phyloP scores from a whole-genome alignment of 2,888 invertebrate genomes.

The Schizaphis graminum region DNA sequence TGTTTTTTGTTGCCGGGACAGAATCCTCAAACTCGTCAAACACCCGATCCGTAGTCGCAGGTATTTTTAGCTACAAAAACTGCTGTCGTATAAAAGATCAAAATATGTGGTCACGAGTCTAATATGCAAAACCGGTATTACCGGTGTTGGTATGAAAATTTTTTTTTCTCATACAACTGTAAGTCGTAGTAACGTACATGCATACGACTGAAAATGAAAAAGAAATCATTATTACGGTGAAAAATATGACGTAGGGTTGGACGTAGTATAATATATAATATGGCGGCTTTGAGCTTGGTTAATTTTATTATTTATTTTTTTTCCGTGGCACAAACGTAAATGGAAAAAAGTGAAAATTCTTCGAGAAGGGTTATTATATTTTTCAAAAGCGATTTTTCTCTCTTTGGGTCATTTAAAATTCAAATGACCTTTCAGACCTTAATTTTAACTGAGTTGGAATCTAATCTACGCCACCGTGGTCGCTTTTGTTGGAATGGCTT shows the following conservation, averaged over 20 bases:
- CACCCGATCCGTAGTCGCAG: neutral
- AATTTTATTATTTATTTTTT: neutral
- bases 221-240: conserved; percentile 30
- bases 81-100: conserved; percentile 8
- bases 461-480: conserved; percentile 18
- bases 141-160: conserved; percentile 8
- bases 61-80: neutral
- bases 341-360: conserved; percentile 6
- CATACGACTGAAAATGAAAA: conserved; percentile 16
- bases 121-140: conserved; percentile 51
- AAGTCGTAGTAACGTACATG: neutral
- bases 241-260: neutral
- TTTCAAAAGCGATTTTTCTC: conserved; percentile 24
- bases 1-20: neutral
- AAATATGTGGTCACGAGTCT: neutral
- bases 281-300: neutral
- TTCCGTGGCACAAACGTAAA: neutral
- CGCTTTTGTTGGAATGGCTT: conserved; percentile 29
- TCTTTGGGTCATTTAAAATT: conserved; percentile 44
- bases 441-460: conserved; percentile 29
- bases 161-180: neutral
- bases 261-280: neutral
- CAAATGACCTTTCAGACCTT: conserved; percentile 51
- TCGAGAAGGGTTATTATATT: conserved; percentile 27
- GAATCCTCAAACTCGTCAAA: neutral